phyloP scores from a whole-genome alignment of 2,888 invertebrate species.

The Choreutis nemorana region DNA sequence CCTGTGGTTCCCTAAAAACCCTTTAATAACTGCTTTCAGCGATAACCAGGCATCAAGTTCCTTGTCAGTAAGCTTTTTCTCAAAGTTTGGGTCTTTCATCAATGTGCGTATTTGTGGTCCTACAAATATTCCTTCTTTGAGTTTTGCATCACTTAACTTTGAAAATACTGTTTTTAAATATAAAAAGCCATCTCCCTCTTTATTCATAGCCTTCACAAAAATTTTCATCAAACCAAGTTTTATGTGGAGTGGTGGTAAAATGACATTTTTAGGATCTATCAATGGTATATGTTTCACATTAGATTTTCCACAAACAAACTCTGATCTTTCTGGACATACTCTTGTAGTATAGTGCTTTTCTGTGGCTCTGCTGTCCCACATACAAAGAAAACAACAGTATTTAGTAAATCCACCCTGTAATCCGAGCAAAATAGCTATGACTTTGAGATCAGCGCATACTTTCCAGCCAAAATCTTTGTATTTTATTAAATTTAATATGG shows the following conservation, averaged over 20 bases:
- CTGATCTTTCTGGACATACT: conserved; percentile 5
- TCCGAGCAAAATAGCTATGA: conserved; percentile 5
- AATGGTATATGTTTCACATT: conserved; percentile 3
- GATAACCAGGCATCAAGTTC: neutral
- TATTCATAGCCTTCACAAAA: conserved; percentile 2
- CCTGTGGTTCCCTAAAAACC: conserved; percentile 6
- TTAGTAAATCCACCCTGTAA: conserved; percentile 7
- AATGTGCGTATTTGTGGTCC: conserved; percentile 4
- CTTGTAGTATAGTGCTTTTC: conserved; percentile 5
- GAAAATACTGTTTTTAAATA: conserved; percentile 1
- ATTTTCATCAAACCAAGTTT: conserved; percentile 4
- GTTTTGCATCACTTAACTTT: conserved; percentile 6
- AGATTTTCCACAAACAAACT: conserved; percentile 5
- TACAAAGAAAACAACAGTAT: conserved; percentile 8
- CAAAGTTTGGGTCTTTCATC: conserved; percentile 9
- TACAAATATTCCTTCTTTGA: conserved; percentile 6
- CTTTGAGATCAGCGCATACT: conserved; percentile 6
- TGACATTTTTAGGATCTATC: conserved; percentile 6
- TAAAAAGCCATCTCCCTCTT: conserved; percentile 6
- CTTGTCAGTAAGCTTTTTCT: conserved; percentile 4
- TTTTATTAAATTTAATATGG: conserved; percentile 4
- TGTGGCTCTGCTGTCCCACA: conserved; percentile 7
- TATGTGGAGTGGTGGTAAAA: conserved; percentile 4
- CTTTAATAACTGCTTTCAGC: conserved; percentile 6
- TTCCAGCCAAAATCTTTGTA: conserved; percentile 5